Base-by-base conservation (phyloP, 2,888 invertebrate genomes). In the Unio pictorum region DNA sequence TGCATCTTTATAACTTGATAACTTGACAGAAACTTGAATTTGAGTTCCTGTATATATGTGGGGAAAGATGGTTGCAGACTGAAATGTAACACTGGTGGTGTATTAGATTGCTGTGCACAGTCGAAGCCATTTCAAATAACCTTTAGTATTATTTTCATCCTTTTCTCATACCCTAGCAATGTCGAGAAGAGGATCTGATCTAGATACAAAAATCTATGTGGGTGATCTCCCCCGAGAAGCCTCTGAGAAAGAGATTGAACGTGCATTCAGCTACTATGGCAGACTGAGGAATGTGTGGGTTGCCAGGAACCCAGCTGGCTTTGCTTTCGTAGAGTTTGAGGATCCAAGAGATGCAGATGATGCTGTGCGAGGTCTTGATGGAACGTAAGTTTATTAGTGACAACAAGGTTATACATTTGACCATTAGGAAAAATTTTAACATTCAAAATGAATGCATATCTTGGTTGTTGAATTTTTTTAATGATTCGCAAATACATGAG, bases 271-370 rank as follows among this genome's bases (percentile, higher is more conserved):
- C 75, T 95, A 96, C 90, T 97, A 95, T 90, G 97, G 97, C 6
- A 95, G 95, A 60, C 92, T 97, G 77, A 93, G 95, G 83, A 97
- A 96, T 90, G 96, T 97, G 64, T 97, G 97, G 97, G 96, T 97
- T 66, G 97, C 97, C 0, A 92, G 96, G 85, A 96, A 97, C 88
- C 97, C 96, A 59, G 96, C 96, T 8, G 97, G 91, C 0, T 91
- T 91, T 84, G 91, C 91, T 28, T 91, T 91, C 80, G 88, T 91
- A 11, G 90, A 90, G 73, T 91, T 88, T 83, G 91, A 90, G 74
- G 87, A 87, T 70, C 82, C 82, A 57, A 73, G 87, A 67, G 88
- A 88, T 85, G 91, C 91, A 34, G 90, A 90, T 73, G 91, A 91
- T 82, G 90, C 91, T 11, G 89, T 89, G 3, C 85, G 89, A 71